These are phyloP conservation scores for Sakesphorus luctuosus DNA, from an alignment of 2,113 vertebrate genomes.

Conservation along the genomic window DNA sequence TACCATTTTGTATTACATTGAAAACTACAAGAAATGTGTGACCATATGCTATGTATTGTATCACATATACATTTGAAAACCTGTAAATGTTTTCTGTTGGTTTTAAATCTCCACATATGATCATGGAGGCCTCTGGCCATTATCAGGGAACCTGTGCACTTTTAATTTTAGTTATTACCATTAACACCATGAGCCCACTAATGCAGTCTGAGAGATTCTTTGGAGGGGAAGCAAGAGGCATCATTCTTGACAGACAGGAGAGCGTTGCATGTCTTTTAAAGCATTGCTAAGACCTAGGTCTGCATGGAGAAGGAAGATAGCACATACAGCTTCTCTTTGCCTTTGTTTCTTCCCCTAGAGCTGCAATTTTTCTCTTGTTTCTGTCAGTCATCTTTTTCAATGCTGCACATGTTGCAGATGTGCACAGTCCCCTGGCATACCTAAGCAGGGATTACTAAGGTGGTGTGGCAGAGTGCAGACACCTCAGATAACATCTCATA, in stretches of 20 bases:
- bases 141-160: not conserved
- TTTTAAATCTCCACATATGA: not conserved
- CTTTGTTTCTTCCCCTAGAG: not conserved
- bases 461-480: not conserved
- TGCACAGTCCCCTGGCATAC: not conserved
- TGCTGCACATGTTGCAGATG: not conserved
- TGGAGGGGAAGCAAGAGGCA: not conserved
- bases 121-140: not conserved
- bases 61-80: not conserved
- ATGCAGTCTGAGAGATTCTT: not conserved
- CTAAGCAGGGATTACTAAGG: not conserved
- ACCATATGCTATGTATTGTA: not conserved
- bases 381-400: not conserved
- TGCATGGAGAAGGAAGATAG: not conserved
- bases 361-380: not conserved
- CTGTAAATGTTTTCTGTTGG: not conserved
- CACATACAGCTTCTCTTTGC: not conserved
- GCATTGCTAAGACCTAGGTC: not conserved
- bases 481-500: not conserved
- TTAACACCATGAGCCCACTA: not conserved
- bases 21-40: fast-evolving
- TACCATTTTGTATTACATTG: not conserved
- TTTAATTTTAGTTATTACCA: not conserved
- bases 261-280: not conserved
- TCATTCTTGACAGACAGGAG: not conserved